Percentiles rank a stretch among this genome's conserved stretches.
Conservation (phyloP, 2,113 vertebrate species). For the Pavo muticus region DNA sequence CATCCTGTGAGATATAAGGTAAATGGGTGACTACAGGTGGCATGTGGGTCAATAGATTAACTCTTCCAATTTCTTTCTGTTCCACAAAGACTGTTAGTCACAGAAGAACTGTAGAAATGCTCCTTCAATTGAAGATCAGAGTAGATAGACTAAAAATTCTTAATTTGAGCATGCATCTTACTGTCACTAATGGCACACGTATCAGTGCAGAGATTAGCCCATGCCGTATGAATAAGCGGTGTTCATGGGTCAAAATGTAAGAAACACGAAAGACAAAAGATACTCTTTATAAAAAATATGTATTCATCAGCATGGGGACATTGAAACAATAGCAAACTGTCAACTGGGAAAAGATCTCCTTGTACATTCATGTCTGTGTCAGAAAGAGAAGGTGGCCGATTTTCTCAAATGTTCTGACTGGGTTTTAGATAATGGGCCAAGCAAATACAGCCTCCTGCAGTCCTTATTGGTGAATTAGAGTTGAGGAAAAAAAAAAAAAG, state of each 20-base stretch:
- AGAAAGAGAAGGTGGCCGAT: constrained; percentile 3
- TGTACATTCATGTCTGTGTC: background rate
- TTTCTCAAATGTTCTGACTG: constrained; percentile 51
- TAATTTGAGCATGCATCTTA: background rate
- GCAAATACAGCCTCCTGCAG: background rate
- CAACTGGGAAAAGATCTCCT: constrained; percentile 18
- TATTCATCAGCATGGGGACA: constrained; percentile 25
- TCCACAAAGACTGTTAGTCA: background rate
- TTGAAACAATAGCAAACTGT: constrained; percentile 39
- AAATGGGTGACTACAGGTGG: rapidly evolving
- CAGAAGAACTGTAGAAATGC: background rate
- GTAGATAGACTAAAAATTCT: background rate
- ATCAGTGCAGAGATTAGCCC: background rate
- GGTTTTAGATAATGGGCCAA: constrained; percentile 42
- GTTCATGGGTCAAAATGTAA: background rate
- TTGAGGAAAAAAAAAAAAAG: background rate
- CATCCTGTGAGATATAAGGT: background rate
- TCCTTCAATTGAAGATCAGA: background rate
- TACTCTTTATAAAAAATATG: constrained; percentile 28
- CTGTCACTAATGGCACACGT: background rate
- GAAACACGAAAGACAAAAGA: background rate
- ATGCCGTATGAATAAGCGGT: background rate
- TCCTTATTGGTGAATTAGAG: constrained; percentile 68
- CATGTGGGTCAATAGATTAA: background rate
- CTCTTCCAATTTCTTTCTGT: background rate